Evolutionary conservation across 2,888 invertebrate species (phyloP).

Genomic region (Himalopsyche kuldschensis): DNA sequence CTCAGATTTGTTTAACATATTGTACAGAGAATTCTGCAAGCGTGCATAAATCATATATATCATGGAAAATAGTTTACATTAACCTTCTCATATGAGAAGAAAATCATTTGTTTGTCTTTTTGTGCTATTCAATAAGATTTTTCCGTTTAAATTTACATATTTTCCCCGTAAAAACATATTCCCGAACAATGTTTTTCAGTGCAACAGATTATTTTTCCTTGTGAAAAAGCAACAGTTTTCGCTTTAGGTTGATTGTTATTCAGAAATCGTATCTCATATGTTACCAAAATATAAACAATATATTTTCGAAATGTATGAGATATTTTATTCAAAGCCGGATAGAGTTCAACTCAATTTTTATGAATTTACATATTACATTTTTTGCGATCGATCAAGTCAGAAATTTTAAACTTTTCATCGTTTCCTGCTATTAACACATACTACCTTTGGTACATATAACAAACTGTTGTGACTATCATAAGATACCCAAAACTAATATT

Average conservation of each 20-base stretch:
- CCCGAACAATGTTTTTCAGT: background rate
- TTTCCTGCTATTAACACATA: no score
- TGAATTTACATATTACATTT: background rate
- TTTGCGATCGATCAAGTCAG: no score
- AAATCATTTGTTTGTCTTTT: background rate
- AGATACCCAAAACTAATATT: no score
- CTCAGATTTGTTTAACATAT: background rate
- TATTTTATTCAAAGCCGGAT: background rate
- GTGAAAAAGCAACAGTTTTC: conserved; percentile 14
- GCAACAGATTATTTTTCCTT: background rate
- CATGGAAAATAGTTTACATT: background rate
- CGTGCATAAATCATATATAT: background rate
- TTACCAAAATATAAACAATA: conserved; percentile 11
- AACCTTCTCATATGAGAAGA: background rate
- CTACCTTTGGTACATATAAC: no score
- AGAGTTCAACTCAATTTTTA: background rate
- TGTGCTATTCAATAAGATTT: conserved; percentile 9
- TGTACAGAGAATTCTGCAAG: background rate
- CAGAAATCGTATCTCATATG: conserved; percentile 7
- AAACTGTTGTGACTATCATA: no score
- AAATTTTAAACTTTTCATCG: no score
- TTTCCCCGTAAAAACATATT: conserved; percentile 1
- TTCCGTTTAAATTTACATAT: background rate
- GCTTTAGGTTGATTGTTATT: conserved; percentile 5
- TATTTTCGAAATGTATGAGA: background rate